Conservation (phyloP, 2,797 vertebrate species). For the Margarornis squamiger region DNA sequence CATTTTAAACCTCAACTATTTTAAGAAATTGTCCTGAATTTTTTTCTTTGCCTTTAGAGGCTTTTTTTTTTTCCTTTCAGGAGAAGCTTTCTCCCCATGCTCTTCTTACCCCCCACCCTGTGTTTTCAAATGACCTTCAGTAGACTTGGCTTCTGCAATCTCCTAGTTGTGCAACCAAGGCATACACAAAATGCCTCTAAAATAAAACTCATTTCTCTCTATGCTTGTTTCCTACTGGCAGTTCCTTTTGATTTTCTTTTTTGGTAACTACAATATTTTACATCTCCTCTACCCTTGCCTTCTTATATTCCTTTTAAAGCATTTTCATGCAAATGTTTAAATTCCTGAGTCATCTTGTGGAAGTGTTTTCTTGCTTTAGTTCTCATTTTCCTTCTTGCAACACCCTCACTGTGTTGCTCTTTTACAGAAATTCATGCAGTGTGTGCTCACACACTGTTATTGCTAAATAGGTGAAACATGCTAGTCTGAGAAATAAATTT, state of each 20-base stretch:
- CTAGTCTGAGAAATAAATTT: background rate
- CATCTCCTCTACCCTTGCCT: background rate
- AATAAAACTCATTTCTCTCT: background rate
- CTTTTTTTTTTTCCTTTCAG: background rate
- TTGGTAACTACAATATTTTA: background rate
- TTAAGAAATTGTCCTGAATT: background rate
- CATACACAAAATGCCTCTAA: background rate
- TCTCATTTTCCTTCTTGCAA: background rate
- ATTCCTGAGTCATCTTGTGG: background rate
- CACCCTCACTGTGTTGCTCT: background rate
- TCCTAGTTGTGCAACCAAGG: background rate
- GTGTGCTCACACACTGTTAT: background rate
- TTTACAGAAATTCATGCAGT: background rate
- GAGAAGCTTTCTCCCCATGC: background rate
- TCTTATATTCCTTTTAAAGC: background rate
- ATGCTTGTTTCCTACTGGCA: background rate
- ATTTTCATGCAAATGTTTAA: background rate
- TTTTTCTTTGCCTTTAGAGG: background rate
- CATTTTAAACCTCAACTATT: background rate
- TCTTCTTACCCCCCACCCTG: accelerated
- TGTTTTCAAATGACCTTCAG: background rate
- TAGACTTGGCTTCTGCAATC: background rate
- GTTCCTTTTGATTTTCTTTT: background rate
- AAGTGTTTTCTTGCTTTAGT: background rate
- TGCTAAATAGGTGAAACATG: background rate